These are phyloP conservation scores for Crotalus horridus DNA, from an alignment of 2,113 vertebrate genomes.

Conservation along the genomic window DNA sequence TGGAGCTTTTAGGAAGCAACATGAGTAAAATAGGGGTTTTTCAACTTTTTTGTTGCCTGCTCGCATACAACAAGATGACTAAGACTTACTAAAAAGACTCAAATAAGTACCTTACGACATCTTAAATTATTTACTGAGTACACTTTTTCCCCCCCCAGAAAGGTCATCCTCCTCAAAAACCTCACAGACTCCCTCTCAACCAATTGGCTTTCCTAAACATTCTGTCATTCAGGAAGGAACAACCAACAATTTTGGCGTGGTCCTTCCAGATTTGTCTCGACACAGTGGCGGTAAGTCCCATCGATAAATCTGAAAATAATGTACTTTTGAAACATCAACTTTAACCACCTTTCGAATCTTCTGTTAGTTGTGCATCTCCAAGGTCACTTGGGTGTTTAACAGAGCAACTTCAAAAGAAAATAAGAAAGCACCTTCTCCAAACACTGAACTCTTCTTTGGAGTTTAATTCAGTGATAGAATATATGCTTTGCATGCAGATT, in stretches of 20 bases:
- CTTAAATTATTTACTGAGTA: neutral
- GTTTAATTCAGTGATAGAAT: neutral
- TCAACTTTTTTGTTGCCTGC: neutral
- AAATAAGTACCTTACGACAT: neutral
- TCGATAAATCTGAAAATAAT: fast-evolving
- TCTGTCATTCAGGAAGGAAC: constrained; percentile 70
- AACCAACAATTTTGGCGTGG: constrained; percentile 81
- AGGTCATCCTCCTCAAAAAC: constrained; percentile 79
- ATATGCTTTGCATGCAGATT: neutral
- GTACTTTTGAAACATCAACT: neutral
- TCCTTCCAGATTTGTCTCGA: constrained; percentile 72
- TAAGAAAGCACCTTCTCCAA: neutral
- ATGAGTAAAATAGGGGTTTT: neutral
- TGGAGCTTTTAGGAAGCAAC: too few species aligned
- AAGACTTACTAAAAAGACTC: neutral
- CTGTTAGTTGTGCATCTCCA: neutral
- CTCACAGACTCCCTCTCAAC: constrained; percentile 73
- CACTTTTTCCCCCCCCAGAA: constrained; percentile 68
- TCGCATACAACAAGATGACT: neutral
- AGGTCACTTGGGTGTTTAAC: neutral
- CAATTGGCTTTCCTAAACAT: constrained; percentile 72
- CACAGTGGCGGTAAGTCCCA: constrained; percentile 83
- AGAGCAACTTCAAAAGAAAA: neutral
- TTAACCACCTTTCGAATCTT: too few species aligned
- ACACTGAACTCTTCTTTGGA: neutral